A percentile compares a stretch with the other conserved stretches of the same genome.
Conservation (phyloP, 2,888 invertebrate species). For the Conus canariensis region DNA sequence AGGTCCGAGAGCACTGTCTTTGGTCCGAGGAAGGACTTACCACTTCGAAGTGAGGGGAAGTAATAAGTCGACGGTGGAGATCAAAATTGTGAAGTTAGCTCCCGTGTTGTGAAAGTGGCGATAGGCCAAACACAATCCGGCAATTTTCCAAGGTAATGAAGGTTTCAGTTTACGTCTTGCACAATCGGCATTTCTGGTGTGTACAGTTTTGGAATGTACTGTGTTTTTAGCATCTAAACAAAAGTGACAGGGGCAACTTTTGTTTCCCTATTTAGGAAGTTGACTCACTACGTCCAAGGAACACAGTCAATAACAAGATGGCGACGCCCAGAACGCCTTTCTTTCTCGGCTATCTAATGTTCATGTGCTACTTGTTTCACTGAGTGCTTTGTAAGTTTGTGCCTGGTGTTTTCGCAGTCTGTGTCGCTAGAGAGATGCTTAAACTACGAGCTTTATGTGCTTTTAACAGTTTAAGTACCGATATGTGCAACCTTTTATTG, state of each 20-base stretch:
- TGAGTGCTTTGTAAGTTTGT: background rate
- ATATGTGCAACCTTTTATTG: too few species aligned
- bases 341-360: too few species aligned
- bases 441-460: too few species aligned
- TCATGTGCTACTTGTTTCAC: too few species aligned
- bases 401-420: too few species aligned
- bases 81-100: background rate
- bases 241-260: background rate
- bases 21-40: background rate
- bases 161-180: background rate
- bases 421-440: too few species aligned
- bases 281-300: background rate
- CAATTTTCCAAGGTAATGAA: conserved; percentile 20
- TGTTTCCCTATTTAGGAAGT: conserved; percentile 18
- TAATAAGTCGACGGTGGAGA: background rate
- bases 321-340: conserved; percentile 20
- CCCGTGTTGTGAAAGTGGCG: background rate
- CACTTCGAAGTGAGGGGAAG: background rate
- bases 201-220: too few species aligned
- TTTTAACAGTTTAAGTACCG: too few species aligned
- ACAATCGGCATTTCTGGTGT: background rate
- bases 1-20: too few species aligned
- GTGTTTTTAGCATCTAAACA: background rate
- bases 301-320: conserved; percentile 7
- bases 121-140: background rate